Conservation (phyloP, 2,888 invertebrate genomes). For the Blera fallax region DNA sequence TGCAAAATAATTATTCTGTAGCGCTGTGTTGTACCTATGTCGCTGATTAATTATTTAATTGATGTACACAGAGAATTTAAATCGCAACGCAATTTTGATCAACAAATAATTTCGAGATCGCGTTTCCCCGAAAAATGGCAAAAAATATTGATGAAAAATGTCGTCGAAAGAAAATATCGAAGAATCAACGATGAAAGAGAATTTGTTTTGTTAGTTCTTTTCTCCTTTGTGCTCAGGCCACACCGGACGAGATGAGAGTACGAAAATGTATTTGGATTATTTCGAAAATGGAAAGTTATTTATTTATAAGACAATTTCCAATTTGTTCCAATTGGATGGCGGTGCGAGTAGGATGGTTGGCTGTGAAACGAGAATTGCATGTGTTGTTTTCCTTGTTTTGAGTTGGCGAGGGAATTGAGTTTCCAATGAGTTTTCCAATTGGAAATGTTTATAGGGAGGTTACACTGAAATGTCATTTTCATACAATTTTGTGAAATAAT, state of each 20-base stretch:
- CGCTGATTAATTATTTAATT: conserved; percentile 4
- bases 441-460: background rate
- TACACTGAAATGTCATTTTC: background rate
- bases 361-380: no score
- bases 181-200: conserved; percentile 6
- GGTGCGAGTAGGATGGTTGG: background rate
- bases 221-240: conserved; percentile 3
- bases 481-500: no score
- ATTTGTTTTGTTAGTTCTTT: background rate
- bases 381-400: background rate
- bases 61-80: conserved; percentile 34
- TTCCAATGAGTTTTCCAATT: background rate
- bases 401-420: background rate
- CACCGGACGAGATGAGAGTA: conserved; percentile 36
- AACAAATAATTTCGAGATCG: conserved; percentile 15
- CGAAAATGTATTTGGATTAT: conserved; percentile 56
- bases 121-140: conserved; percentile 24
- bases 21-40: background rate
- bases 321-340: conserved; percentile 25
- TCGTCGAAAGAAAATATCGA: conserved; percentile 9
- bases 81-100: conserved; percentile 40
- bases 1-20: background rate
- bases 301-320: conserved; percentile 66
- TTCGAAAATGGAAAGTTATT: conserved; percentile 68
- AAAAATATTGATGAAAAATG: conserved; percentile 16